phyloP scores from a whole-genome alignment of 2,888 invertebrate species.

The Eilema caniola region DNA sequence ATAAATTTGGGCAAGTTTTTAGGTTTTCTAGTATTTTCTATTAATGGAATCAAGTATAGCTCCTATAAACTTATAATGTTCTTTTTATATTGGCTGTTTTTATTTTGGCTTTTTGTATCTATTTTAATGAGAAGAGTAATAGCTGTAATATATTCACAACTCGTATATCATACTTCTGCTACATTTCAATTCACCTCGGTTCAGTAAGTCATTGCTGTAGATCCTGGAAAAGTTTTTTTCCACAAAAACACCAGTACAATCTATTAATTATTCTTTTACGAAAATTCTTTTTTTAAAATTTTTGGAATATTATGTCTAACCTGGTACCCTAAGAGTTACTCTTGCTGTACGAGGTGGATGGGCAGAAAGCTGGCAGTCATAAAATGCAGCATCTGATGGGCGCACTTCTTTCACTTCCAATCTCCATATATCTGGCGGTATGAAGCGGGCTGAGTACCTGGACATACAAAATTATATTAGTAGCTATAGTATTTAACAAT shows the following conservation, averaged over 20 bases:
- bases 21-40: neutral
- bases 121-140: too few species aligned
- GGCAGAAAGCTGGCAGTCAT: slow-evolving; percentile 82
- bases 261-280: neutral
- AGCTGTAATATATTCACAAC: too few species aligned
- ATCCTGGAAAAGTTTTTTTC: neutral
- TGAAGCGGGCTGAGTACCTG: slow-evolving; percentile 81
- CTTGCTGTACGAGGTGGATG: slow-evolving; percentile 81
- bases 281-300: too few species aligned
- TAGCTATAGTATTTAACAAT: neutral
- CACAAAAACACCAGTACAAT: neutral
- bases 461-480: neutral
- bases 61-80: too few species aligned
- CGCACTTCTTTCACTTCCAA: slow-evolving; percentile 76
- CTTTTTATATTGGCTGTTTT: too few species aligned
- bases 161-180: too few species aligned
- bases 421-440: slow-evolving; percentile 83
- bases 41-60: neutral
- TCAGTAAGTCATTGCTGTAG: neutral
- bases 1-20: neutral
- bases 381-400: slow-evolving; percentile 77
- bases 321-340: slow-evolving; percentile 78
- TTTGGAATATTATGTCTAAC: slow-evolving; percentile 44
- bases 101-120: too few species aligned
- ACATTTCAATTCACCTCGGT: neutral